phyloP scores from a whole-genome alignment of 1,140 invertebrate species.

The Pogonomyrmex barbatus region DNA sequence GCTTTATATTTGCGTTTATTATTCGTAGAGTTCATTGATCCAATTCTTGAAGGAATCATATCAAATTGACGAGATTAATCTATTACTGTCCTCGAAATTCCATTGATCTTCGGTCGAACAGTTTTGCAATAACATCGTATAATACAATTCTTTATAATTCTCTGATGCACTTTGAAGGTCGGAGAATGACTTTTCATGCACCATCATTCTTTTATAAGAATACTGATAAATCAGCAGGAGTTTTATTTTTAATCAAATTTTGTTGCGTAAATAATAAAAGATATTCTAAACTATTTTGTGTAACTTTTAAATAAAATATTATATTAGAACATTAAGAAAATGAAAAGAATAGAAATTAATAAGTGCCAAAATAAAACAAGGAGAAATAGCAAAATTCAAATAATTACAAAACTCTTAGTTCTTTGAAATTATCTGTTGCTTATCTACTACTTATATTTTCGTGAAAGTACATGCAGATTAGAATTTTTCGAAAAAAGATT shows the following conservation, averaged over 20 bases:
- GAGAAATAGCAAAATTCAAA: not conserved
- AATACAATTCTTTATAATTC: not conserved
- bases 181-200: not conserved
- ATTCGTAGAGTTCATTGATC: not conserved
- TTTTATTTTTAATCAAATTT: not conserved
- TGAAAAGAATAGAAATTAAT: too few species aligned
- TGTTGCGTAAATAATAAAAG: not conserved
- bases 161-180: not conserved
- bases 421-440: not conserved
- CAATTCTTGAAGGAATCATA: not conserved
- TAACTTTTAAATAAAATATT: not conserved
- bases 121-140: not conserved
- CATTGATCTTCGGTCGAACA: not conserved
- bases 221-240: not conserved
- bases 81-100: not conserved
- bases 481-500: not conserved
- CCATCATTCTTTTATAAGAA: not conserved
- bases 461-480: not conserved
- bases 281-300: too few species aligned
- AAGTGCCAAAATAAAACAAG: not conserved
- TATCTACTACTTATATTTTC: conserved; percentile 1
- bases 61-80: not conserved
- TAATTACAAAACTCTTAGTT: not conserved
- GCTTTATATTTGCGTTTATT: not conserved
- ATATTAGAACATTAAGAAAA: not conserved